A percentile compares a stretch with the other conserved stretches of the same genome.
Evolutionary conservation across 2,888 invertebrate species (phyloP).

Genomic region (Busseola fusca): DNA sequence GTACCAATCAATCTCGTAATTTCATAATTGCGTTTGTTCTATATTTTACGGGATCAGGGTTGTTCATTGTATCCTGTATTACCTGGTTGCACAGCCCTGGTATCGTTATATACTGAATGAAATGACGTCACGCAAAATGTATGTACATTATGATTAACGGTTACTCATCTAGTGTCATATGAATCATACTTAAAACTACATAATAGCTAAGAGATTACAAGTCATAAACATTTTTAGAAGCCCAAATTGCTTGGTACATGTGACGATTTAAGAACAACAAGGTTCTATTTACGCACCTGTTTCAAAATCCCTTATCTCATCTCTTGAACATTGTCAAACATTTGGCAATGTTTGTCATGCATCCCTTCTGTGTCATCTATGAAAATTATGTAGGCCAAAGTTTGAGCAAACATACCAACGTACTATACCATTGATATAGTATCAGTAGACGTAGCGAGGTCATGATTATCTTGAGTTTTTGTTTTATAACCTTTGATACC

Average conservation of each 20-base stretch:
- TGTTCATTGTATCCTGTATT: constrained; percentile 30
- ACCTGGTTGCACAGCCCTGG: constrained; percentile 12
- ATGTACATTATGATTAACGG: constrained; percentile 68
- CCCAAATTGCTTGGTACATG: neutral
- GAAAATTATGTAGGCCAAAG: constrained; percentile 35
- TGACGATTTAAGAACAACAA: constrained; percentile 20
- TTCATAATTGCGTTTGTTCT: neutral
- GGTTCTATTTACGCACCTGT: constrained; percentile 9
- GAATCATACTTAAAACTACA: constrained; percentile 53
- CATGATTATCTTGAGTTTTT: constrained; percentile 39
- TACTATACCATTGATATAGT: constrained; percentile 46
- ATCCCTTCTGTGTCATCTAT: constrained; percentile 33
- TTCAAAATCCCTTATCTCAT: constrained; percentile 42
- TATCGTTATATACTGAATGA: constrained; percentile 51
- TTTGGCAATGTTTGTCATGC: constrained; percentile 51
- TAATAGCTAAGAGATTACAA: constrained; percentile 24
- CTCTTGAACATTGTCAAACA: constrained; percentile 44
- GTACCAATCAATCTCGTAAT: neutral
- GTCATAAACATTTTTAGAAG: constrained; percentile 24
- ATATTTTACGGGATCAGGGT: constrained; percentile 17
- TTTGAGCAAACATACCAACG: constrained; percentile 48
- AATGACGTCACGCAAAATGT: constrained; percentile 65
- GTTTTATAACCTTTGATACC: constrained; percentile 32
- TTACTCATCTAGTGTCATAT: constrained; percentile 67
- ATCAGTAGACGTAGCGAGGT: constrained; percentile 55